Evolutionary conservation across 2,797 vertebrate genomes (phyloP).

Genomic region (Schizothorax lantsangensis): DNA sequence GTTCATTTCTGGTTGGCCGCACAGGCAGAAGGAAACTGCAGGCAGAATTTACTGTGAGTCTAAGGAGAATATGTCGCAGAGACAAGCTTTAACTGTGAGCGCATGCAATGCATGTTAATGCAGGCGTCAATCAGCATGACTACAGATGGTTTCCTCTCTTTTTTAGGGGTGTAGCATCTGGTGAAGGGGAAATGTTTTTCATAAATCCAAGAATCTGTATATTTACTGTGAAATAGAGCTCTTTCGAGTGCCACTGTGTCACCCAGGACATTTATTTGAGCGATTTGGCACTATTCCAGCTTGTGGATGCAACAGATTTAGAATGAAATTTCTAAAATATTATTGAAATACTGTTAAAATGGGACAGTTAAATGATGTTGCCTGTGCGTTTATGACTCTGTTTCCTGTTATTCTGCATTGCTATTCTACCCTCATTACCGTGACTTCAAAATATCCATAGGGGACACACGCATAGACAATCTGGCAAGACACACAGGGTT

Average conservation of each 20-base stretch:
- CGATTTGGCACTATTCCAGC: conserved; percentile 17
- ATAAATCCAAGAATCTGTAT: conserved; percentile 47
- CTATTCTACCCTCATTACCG: conserved; percentile 3
- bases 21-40: conserved; percentile 7
- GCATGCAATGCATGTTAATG: conserved; percentile 22
- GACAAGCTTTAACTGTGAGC: conserved; percentile 24
- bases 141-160: conserved; percentile 23
- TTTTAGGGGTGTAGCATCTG: conserved; percentile 7
- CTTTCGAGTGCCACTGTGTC: conserved; percentile 27
- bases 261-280: conserved; percentile 44
- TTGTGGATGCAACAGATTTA: conserved; percentile 34
- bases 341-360: not conserved
- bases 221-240: conserved; percentile 37
- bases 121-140: conserved; percentile 31
- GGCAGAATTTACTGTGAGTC: not conserved
- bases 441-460: conserved; percentile 13
- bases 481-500: conserved; percentile 5
- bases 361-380: not conserved
- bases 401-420: conserved; percentile 8
- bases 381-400: not conserved
- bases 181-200: conserved; percentile 32
- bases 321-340: conserved; percentile 8
- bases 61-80: conserved; percentile 27
- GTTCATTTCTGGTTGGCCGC: not conserved
- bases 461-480: conserved; percentile 14